A percentile compares a stretch with the other conserved stretches of the same genome.
Evolutionary conservation across 2,888 invertebrate genomes (phyloP).

Genomic region (Mycogona germanica): DNA sequence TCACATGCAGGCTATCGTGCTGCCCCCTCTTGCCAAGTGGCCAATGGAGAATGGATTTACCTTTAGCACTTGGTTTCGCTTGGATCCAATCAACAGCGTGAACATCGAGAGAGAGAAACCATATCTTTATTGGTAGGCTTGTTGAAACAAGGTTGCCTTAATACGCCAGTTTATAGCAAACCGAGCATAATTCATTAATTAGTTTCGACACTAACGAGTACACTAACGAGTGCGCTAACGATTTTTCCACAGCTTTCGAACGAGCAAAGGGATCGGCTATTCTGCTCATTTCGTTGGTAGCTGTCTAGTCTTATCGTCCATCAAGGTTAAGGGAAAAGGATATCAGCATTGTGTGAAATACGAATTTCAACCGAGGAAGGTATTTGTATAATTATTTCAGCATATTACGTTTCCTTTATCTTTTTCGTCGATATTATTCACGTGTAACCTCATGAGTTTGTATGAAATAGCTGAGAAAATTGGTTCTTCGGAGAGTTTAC

Average conservation of each 20-base stretch:
- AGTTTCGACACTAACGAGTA: no score
- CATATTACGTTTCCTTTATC: no score
- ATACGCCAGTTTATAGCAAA: no score
- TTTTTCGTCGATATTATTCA: no score
- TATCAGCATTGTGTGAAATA: slow-evolving; percentile 99
- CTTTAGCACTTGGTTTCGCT: slow-evolving; percentile 97
- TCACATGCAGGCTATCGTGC: slow-evolving; percentile 75
- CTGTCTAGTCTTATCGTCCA: slow-evolving; percentile 94
- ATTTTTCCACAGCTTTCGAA: slow-evolving; percentile 67
- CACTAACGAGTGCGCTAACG: not conserved
- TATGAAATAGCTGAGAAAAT: no score
- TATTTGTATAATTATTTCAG: slow-evolving; percentile 30
- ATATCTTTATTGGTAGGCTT: slow-evolving; percentile 81
- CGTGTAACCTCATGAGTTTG: no score
- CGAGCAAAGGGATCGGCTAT: slow-evolving; percentile 97
- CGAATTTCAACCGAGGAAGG: slow-evolving; percentile 96
- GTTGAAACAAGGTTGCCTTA: no score
- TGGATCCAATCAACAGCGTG: slow-evolving; percentile 96
- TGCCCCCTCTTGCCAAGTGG: slow-evolving; percentile 96
- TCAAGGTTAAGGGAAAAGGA: slow-evolving; percentile 98
- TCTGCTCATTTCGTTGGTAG: slow-evolving; percentile 99
- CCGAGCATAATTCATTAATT: no score
- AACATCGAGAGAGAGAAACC: slow-evolving; percentile 99
- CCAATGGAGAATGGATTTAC: slow-evolving; percentile 99
- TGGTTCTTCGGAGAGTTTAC: not conserved